Evolutionary conservation across 2,113 vertebrate genomes (phyloP), one percentile per base, ranked within the genome.

Genomic region (Sinosuthora webbiana): DNA sequence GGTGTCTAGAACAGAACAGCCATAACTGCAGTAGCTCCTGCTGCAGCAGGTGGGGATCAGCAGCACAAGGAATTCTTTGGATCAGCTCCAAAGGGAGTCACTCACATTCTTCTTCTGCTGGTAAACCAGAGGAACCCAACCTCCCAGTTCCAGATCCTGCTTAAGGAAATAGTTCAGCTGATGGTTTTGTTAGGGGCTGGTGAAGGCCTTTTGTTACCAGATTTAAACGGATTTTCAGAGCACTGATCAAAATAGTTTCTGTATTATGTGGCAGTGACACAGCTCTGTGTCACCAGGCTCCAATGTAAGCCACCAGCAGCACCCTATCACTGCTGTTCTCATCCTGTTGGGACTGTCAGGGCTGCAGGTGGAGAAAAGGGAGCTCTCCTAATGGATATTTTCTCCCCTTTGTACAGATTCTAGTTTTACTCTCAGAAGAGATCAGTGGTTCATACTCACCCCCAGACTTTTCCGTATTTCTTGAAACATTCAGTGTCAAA

Each of bases 401-500:
- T 20, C n/a, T n/a, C 18, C 37, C 19, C 16, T 89, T 68, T 47
- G 3, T 44, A 21, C 3, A 21, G 28, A 39, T 86, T 67, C 25
- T 59, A 7, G 6, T 65, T 84, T 80, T 31, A 30, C 6, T 27
- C 23, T 33, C 21, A 11, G 23, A 39, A 71, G n/a, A 71, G 21
- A 53, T 60, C 44, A 52, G 16, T 25, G 31, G 7, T 64, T 83
- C 37, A 3, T 67, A 97, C 98, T 98, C 71, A 99, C 98, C 99
- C 98, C 99, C 99, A 99, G 30, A 98, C 2, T 33, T 97, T 98
- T 75, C 99, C 99, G 1, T 98, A 99, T 87, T 98, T 99, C 57
- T 96, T 41, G 13, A 96, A 97, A 79, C 99, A 99, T 25, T 95
- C 70, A 0, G 0, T 69, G 64, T 99, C 98, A 95, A 98, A 98